phyloP scores from a whole-genome alignment of 2,797 vertebrate genomes.

The Acrocephalus scirpaceus region DNA sequence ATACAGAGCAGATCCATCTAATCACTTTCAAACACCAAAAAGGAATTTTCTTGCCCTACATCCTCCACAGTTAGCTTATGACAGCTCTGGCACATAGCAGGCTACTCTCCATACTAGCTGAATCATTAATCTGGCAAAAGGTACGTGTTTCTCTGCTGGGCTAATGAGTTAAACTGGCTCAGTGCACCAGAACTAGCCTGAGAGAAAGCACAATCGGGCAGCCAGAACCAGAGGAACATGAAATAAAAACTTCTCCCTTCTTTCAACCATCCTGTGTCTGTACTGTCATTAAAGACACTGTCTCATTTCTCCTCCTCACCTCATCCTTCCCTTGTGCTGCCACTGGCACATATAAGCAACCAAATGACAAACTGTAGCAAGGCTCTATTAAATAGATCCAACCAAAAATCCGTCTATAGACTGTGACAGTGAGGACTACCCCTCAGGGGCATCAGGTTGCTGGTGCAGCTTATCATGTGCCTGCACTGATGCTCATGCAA shows the following conservation, averaged over 20 bases:
- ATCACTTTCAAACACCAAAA: background rate
- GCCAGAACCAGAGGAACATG: background rate
- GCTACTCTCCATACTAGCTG: background rate
- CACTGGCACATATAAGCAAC: rapidly evolving
- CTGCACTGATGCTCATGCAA: background rate
- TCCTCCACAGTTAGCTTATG: background rate
- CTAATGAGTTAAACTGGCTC: background rate
- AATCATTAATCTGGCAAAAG: slow-evolving; percentile 12
- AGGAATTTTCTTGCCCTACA: background rate
- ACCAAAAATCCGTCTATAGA: background rate
- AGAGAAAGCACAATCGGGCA: background rate
- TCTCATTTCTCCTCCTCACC: background rate
- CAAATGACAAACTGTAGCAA: background rate
- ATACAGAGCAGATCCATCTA: background rate
- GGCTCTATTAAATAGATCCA: background rate
- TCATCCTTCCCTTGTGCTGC: background rate
- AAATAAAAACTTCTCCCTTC: background rate
- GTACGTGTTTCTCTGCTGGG: background rate
- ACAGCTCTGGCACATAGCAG: background rate
- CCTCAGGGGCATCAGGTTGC: background rate
- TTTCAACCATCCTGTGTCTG: rapidly evolving
- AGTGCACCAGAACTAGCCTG: background rate
- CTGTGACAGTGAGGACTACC: rapidly evolving
- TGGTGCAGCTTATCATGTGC: background rate
- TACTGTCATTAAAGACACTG: background rate